These are phyloP conservation scores for Leptestheria dahalacensis DNA, from an alignment of 1,140 invertebrate genomes.

Conservation along the genomic window DNA sequence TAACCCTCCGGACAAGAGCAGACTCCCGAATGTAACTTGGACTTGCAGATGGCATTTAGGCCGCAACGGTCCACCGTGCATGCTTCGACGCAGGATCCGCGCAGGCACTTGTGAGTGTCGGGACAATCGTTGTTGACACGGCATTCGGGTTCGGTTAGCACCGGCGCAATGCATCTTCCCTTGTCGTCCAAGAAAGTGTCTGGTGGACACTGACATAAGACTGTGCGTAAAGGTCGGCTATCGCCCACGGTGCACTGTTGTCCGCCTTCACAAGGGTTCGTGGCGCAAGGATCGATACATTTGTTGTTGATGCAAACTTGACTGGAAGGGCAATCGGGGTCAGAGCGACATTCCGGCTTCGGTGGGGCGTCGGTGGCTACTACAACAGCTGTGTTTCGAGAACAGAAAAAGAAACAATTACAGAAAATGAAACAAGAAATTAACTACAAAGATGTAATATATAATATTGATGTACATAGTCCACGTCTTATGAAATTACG, in stretches of 20 bases:
- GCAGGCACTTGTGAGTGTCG: slow-evolving; percentile 54
- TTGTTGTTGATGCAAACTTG: slow-evolving; percentile 57
- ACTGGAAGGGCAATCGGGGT: slow-evolving; percentile 54
- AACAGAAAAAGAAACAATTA: not conserved
- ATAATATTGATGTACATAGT: no score
- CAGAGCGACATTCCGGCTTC: slow-evolving; percentile 46
- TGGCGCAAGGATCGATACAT: slow-evolving; percentile 57
- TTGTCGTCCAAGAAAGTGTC: slow-evolving; percentile 46
- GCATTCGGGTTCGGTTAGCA: slow-evolving; percentile 46
- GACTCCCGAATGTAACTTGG: slow-evolving; percentile 51
- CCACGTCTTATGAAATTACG: no score
- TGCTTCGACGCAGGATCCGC: slow-evolving; percentile 62
- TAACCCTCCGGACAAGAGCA: slow-evolving; percentile 65
- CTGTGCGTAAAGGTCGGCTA: slow-evolving; percentile 54
- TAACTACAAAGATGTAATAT: no score
- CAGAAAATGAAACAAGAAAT: no score
- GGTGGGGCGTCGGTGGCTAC: not conserved
- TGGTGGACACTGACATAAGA: slow-evolving; percentile 63
- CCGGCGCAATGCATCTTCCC: slow-evolving; percentile 39
- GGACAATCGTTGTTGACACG: slow-evolving; percentile 54
- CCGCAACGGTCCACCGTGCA: slow-evolving; percentile 63
- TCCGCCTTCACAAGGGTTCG: slow-evolving; percentile 50
- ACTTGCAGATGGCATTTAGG: slow-evolving; percentile 63
- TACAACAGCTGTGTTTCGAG: not conserved
- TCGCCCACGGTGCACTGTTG: slow-evolving; percentile 42